phyloP scores from a whole-genome alignment of 2,113 vertebrate species.

The Marmota flaviventris region DNA sequence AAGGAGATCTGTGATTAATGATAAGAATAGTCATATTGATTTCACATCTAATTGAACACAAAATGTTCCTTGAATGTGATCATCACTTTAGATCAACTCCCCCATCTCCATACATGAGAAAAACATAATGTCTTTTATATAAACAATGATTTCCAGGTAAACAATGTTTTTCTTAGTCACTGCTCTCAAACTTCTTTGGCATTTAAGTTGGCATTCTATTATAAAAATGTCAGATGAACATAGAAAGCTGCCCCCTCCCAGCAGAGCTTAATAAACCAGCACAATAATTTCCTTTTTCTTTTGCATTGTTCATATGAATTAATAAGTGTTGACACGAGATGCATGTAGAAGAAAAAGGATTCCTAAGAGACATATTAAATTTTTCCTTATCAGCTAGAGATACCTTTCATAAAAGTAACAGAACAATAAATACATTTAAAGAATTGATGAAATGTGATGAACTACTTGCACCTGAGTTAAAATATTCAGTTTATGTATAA shows the following conservation, averaged over 20 bases:
- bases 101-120: not conserved
- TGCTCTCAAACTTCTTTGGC: constrained; percentile 59
- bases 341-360: not conserved
- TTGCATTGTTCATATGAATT: constrained; percentile 25
- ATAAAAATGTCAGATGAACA: constrained; percentile 71
- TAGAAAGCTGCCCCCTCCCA: not conserved
- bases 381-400: constrained; percentile 48
- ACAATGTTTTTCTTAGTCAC: constrained; percentile 19
- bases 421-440: constrained; percentile 52
- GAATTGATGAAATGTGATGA: constrained; percentile 53
- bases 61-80: constrained; percentile 12
- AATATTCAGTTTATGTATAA: not conserved
- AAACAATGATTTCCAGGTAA: constrained; percentile 58
- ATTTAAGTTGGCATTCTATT: constrained; percentile 63
- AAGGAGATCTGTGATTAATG: not conserved
- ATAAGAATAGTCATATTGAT: not conserved
- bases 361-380: not conserved
- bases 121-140: constrained; percentile 26
- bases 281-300: constrained; percentile 51
- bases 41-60: not conserved
- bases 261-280: constrained; percentile 34
- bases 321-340: constrained; percentile 47
- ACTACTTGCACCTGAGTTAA: constrained; percentile 21
- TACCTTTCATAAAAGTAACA: constrained; percentile 34
- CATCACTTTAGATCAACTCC: not conserved